Conservation (phyloP, 2,113 vertebrate genomes). For the Micromys minutus region DNA sequence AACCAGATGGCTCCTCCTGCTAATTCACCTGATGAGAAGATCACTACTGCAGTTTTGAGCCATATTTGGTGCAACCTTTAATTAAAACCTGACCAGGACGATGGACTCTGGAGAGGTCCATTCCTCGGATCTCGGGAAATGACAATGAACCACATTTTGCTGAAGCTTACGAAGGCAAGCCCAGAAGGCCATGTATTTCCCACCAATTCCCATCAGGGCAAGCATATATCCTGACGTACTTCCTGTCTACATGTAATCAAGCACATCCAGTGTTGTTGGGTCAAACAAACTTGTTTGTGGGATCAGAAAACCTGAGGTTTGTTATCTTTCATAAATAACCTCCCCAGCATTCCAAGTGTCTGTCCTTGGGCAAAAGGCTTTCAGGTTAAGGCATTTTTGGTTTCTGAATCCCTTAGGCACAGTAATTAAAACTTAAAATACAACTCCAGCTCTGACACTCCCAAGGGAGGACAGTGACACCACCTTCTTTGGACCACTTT, state of each 20-base stretch:
- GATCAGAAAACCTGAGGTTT: not conserved
- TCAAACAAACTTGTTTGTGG: not conserved
- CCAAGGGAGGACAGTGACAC: not conserved
- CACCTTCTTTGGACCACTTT: not conserved
- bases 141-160: not conserved
- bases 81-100: not conserved
- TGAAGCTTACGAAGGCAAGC: not conserved
- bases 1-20: not conserved
- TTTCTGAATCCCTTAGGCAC: not conserved
- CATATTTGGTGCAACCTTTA: not conserved
- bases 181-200: not conserved
- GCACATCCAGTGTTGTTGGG: not conserved
- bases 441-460: not conserved
- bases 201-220: not conserved
- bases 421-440: not conserved
- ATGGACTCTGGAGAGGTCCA: not conserved
- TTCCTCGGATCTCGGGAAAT: not conserved
- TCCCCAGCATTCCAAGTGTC: not conserved
- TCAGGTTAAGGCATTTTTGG: not conserved
- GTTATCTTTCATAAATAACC: not conserved
- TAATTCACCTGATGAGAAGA: not conserved
- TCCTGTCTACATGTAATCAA: not conserved
- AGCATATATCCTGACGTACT: not conserved
- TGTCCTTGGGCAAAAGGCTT: not conserved
- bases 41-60: not conserved